Conservation (phyloP, 2,888 invertebrate species). For the Serrognathus titanus region DNA sequence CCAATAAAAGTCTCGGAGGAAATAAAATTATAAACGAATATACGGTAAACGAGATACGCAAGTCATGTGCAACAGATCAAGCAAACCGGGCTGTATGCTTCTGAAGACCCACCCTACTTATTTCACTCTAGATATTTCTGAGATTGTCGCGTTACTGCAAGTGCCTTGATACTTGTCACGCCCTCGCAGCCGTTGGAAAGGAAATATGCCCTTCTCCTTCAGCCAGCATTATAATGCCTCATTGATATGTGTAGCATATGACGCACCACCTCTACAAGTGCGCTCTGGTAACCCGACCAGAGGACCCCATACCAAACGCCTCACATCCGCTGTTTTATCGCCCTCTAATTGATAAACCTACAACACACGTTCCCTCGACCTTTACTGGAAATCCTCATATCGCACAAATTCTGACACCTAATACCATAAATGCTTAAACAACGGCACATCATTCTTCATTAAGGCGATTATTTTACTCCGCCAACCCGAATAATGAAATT, state of each 20-base stretch:
- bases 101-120: conserved; percentile 21
- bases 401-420: too few relatives aligned
- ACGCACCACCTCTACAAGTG: conserved; percentile 23
- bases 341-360: conserved; percentile 7
- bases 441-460: too few relatives aligned
- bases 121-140: conserved; percentile 21
- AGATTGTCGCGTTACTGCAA: conserved; percentile 15
- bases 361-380: not conserved
- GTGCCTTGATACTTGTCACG: conserved; percentile 28
- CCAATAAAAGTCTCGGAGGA: conserved; percentile 11
- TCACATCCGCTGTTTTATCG: conserved; percentile 10
- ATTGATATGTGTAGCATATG: conserved; percentile 33
- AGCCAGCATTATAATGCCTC: conserved; percentile 31
- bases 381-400: too few relatives aligned
- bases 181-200: conserved; percentile 28
- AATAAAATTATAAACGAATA: conserved; percentile 18
- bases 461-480: too few relatives aligned
- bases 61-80: conserved; percentile 21
- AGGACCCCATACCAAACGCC: conserved; percentile 5
- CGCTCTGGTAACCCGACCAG: conserved; percentile 10
- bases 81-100: not conserved
- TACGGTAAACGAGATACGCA: conserved; percentile 16
- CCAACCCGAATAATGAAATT: too few relatives aligned
- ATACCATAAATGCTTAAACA: too few relatives aligned
- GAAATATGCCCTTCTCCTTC: conserved; percentile 29